A percentile compares a stretch with the other conserved stretches of the same genome.
phyloP scores from a whole-genome alignment of 2,888 invertebrate species.

The Lacanobia wlatinum region DNA sequence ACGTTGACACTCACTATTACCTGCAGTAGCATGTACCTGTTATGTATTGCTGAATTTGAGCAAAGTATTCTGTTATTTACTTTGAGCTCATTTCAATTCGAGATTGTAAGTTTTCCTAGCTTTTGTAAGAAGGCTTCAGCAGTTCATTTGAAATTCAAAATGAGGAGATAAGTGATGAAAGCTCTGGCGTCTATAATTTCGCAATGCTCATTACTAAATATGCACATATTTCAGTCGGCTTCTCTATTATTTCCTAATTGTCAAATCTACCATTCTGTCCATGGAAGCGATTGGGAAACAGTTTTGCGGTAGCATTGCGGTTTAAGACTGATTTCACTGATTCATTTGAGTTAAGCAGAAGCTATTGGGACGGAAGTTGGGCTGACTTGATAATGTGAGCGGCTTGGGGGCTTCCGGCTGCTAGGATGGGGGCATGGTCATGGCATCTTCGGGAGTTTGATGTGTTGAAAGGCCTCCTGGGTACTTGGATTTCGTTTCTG shows the following conservation, averaged over 20 bases:
- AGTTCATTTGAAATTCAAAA: neutral
- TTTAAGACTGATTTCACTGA: conserved; percentile 58
- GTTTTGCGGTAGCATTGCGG: conserved; percentile 53
- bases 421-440: neutral
- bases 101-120: neutral
- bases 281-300: conserved; percentile 46
- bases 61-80: conserved; percentile 5
- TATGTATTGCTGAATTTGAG: conserved; percentile 37
- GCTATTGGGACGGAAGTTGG: conserved; percentile 39
- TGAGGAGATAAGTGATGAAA: neutral
- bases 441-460: conserved; percentile 13
- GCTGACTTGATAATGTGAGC: conserved; percentile 22
- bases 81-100: conserved; percentile 1
- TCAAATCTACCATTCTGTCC: conserved; percentile 38
- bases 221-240: conserved; percentile 17
- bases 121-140: neutral
- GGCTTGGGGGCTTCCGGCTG: conserved; percentile 4
- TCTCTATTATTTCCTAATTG: conserved; percentile 51
- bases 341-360: conserved; percentile 50
- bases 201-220: neutral
- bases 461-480: too few species aligned
- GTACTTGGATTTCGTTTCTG: too few species aligned
- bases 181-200: conserved; percentile 14
- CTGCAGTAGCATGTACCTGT: conserved; percentile 29
- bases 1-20: conserved; percentile 28